A percentile compares a stretch with the other conserved stretches of the same genome.
Conservation (phyloP, 1,140 invertebrate species). For the Lysiphlebus fabarum region DNA sequence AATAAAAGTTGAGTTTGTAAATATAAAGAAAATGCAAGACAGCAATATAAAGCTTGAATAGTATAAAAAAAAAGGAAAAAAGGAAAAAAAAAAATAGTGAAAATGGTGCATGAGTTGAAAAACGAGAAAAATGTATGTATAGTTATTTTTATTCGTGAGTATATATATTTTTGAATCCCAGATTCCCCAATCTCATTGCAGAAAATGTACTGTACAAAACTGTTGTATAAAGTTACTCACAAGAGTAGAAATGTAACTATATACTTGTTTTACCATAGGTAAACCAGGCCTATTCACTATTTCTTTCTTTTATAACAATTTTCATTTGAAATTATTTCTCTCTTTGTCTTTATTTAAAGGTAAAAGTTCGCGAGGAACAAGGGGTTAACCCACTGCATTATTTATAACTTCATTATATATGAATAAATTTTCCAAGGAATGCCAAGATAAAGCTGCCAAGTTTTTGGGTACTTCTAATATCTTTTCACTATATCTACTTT, state of each 20-base stretch:
- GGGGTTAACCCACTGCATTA: conserved; percentile 55
- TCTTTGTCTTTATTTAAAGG: conserved; percentile 31
- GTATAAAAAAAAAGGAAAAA: no score
- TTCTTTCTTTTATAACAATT: no score
- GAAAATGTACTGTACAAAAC: no score
- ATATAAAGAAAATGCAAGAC: neutral
- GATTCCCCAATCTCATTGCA: conserved; percentile 26
- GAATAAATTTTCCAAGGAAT: conserved; percentile 59
- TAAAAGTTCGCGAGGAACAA: conserved; percentile 50
- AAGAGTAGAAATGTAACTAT: no score
- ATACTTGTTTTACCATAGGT: conserved; percentile 10
- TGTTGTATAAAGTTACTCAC: no score
- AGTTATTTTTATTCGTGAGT: conserved; percentile 7
- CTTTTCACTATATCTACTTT: conserved; percentile 16
- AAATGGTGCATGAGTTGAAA: conserved; percentile 4
- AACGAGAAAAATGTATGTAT: neutral
- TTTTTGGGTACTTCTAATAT: conserved; percentile 44
- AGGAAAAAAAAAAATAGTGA: conserved; percentile 1
- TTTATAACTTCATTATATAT: conserved; percentile 56
- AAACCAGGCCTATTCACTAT: no score
- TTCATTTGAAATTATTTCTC: no score
- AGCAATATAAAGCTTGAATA: neutral
- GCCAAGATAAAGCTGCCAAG: conserved; percentile 58
- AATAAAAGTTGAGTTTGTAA: no score
- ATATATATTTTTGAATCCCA: conserved; percentile 25